Conservation (phyloP, 1,140 invertebrate species). For the Drosophila oshimai region DNA sequence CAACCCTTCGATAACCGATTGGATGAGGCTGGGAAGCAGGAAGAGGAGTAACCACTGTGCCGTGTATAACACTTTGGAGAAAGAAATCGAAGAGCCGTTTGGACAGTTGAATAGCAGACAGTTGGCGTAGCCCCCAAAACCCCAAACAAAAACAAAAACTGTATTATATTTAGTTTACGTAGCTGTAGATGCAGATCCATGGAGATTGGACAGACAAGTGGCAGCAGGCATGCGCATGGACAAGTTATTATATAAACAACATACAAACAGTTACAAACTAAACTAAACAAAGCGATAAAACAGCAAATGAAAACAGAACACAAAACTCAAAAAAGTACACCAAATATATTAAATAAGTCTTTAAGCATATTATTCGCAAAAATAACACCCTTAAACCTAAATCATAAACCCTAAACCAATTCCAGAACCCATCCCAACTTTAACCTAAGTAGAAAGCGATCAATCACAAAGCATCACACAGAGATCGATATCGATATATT, state of each 20-base stretch:
- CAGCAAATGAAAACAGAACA: conserved; percentile 40
- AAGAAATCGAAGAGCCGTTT: conserved; percentile 13
- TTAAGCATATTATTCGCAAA: conserved; percentile 45
- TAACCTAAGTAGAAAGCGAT: conserved; percentile 35
- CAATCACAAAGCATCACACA: conserved; percentile 36
- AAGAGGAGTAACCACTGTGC: conserved; percentile 70
- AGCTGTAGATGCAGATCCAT: conserved; percentile 41
- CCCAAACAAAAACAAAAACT: conserved; percentile 46
- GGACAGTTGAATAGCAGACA: conserved; percentile 17
- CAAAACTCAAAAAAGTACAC: conserved; percentile 49
- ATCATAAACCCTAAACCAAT: conserved; percentile 14
- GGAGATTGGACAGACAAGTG: conserved; percentile 29
- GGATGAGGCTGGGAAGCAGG: neutral
- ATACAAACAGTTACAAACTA: conserved; percentile 46
- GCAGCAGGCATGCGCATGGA: conserved; percentile 46
- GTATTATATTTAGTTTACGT: conserved; percentile 76
- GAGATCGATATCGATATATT: conserved; percentile 34
- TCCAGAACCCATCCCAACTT: conserved; percentile 22
- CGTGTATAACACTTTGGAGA: conserved; percentile 80
- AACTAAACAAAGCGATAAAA: conserved; percentile 34
- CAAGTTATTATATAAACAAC: conserved; percentile 33
- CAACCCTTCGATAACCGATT: conserved; percentile 13
- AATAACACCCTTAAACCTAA: conserved; percentile 17
- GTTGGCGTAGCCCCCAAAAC: conserved; percentile 25
- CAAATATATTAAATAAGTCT: conserved; percentile 50